phyloP scores from a whole-genome alignment of 2,113 vertebrate species.

The Fregata magnificens region DNA sequence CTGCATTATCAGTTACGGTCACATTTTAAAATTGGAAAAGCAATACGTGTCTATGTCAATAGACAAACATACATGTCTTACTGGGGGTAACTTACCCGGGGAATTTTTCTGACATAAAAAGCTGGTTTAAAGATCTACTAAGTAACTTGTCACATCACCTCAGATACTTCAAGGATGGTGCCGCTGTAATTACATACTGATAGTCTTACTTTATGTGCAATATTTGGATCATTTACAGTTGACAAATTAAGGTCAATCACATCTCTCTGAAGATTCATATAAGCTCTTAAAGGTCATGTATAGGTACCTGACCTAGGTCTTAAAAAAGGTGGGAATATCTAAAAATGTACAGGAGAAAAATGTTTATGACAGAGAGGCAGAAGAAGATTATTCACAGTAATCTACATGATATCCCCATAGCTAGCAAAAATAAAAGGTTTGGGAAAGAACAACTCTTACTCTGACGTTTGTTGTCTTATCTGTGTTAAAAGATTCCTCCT shows the following conservation, averaged over 20 bases:
- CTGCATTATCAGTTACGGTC: not conserved
- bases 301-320: not conserved
- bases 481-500: not conserved
- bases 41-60: not conserved
- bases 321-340: not conserved
- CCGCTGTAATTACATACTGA: not conserved
- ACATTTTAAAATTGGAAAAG: not conserved
- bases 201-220: not conserved
- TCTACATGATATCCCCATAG: not conserved
- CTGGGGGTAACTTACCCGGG: not conserved
- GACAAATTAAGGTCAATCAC: not conserved
- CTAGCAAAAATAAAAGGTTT: not conserved
- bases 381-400: not conserved
- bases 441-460: not conserved
- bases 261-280: not conserved
- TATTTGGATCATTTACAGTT: not conserved
- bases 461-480: not conserved
- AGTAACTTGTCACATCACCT: not conserved
- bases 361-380: not conserved
- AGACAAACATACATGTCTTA: not conserved
- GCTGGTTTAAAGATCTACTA: not conserved
- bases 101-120: not conserved
- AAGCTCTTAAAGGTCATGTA: not conserved
- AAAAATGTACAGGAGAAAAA: not conserved
- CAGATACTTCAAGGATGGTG: not conserved